These are phyloP conservation scores for Anser brachyrhynchus DNA, from an alignment of 2,113 vertebrate species.

Conservation along the genomic window DNA sequence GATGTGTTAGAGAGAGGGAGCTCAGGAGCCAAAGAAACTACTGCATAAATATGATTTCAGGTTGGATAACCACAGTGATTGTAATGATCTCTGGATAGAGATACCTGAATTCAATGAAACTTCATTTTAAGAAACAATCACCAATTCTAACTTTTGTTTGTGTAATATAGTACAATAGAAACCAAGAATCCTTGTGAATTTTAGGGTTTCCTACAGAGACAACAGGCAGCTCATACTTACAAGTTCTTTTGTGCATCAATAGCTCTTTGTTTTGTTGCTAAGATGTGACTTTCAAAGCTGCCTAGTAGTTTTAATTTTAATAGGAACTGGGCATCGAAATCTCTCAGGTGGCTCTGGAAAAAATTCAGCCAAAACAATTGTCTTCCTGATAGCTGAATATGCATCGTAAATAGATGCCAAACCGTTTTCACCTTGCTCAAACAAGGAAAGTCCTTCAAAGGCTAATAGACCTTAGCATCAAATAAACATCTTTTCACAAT, in stretches of 20 bases:
- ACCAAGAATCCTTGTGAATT: not conserved
- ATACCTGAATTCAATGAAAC: not conserved
- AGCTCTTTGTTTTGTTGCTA: not conserved
- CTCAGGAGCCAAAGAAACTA: not conserved
- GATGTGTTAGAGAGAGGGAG: not conserved
- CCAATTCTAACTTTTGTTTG: not conserved
- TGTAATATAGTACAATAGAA: not conserved
- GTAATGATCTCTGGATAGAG: not conserved
- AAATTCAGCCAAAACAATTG: not conserved
- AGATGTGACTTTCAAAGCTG: not conserved
- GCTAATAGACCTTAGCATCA: not conserved
- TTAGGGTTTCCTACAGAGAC: not conserved
- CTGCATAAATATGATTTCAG: not conserved
- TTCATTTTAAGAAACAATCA: not conserved
- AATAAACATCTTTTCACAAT: not conserved
- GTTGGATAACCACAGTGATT: not conserved
- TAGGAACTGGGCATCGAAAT: not conserved
- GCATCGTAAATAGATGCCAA: not conserved
- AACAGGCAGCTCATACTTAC: not conserved
- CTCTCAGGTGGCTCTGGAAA: not conserved
- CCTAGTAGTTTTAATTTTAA: slow-evolving; percentile 22
- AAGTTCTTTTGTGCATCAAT: not conserved
- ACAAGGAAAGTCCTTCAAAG: not conserved
- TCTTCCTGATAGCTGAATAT: not conserved
- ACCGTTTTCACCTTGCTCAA: not conserved